Conservation (phyloP, 2,113 vertebrate species). For the Silurus meridionalis region DNA sequence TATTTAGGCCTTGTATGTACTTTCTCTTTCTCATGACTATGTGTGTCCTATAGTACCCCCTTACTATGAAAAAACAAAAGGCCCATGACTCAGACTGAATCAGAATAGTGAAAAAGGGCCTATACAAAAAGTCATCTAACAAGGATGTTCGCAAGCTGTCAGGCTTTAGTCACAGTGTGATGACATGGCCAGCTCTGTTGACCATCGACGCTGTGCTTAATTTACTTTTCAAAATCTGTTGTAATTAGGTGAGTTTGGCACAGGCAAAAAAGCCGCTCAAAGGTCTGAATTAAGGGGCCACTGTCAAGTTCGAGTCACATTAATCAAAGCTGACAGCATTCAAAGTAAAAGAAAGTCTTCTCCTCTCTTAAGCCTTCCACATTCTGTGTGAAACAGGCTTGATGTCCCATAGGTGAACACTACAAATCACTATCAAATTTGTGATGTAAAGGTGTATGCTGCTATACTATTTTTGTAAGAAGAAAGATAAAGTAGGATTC, state of each 20-base stretch:
- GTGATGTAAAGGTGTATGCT: slow-evolving; percentile 68
- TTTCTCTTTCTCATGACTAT: background rate
- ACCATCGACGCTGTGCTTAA: slow-evolving; percentile 67
- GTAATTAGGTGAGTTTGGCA: slow-evolving; percentile 80
- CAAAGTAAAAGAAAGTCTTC: slow-evolving; percentile 54
- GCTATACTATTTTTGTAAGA: slow-evolving; percentile 51
- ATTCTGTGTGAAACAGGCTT: slow-evolving; percentile 68
- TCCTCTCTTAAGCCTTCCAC: slow-evolving; percentile 46
- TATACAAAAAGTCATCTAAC: background rate
- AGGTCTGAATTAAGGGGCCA: slow-evolving; percentile 73
- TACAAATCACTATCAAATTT: slow-evolving; percentile 64
- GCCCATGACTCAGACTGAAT: background rate
- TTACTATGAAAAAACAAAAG: background rate
- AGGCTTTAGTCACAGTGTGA: slow-evolving; percentile 10
- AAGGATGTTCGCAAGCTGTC: background rate
- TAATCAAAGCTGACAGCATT: slow-evolving; percentile 76
- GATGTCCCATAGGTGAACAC: slow-evolving; percentile 28
- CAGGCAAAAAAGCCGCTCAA: slow-evolving; percentile 66
- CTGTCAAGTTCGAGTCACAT: slow-evolving; percentile 75
- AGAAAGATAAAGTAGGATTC: slow-evolving; percentile 42
- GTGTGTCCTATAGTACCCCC: background rate
- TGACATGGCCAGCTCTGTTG: slow-evolving; percentile 51
- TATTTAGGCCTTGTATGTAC: background rate
- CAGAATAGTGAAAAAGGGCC: background rate
- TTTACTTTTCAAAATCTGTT: slow-evolving; percentile 63